These are phyloP conservation scores for Yponomeuta evonymella DNA, from an alignment of 2,888 invertebrate genomes.

Conservation along the genomic window DNA sequence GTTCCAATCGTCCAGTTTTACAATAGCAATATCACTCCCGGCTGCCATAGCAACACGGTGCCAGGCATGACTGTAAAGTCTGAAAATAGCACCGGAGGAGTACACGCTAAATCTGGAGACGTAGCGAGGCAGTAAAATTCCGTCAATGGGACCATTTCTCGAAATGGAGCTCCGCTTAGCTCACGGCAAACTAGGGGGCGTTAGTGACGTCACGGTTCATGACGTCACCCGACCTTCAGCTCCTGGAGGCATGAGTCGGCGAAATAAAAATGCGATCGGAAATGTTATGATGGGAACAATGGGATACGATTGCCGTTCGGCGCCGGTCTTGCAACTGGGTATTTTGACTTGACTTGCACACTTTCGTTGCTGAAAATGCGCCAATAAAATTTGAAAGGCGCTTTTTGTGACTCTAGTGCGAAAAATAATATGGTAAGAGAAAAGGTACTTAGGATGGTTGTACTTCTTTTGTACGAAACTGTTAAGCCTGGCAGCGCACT, in stretches of 20 bases:
- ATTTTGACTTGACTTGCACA: neutral
- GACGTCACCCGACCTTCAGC: constrained; percentile 1
- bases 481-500: neutral
- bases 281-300: neutral
- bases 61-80: neutral
- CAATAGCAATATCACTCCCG: neutral
- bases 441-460: neutral
- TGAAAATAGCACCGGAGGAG: neutral
- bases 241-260: neutral
- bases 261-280: neutral
- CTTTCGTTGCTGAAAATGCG: no score
- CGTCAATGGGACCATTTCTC: neutral
- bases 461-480: neutral
- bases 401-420: neutral
- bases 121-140: neutral
- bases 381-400: no score
- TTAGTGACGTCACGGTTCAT: neutral
- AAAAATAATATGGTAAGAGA: neutral
- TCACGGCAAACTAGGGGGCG: constrained; percentile 1
- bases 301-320: neutral
- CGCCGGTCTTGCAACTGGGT: neutral
- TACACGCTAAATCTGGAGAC: neutral
- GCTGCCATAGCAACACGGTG: neutral
- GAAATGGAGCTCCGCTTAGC: neutral
- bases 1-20: no score